These are phyloP conservation scores for Hycleus phaleratus DNA, from an alignment of 1,140 invertebrate genomes.

Conservation along the genomic window DNA sequence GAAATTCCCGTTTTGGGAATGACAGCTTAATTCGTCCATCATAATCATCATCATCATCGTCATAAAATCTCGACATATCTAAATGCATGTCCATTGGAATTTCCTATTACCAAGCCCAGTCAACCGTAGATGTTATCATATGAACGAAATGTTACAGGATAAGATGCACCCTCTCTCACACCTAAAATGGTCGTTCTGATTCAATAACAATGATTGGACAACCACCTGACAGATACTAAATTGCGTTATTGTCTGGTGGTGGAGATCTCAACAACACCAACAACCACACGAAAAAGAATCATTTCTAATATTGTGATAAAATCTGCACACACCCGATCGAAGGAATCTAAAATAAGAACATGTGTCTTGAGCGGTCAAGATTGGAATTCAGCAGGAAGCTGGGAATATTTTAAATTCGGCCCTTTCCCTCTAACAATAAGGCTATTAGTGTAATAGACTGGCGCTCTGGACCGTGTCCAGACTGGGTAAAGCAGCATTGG, in stretches of 20 bases:
- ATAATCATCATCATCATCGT: too few relatives aligned
- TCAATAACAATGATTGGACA: slow-evolving; percentile 6
- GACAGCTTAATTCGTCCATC: too few relatives aligned
- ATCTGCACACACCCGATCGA: too few relatives aligned
- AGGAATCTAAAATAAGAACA: background rate
- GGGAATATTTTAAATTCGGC: slow-evolving; percentile 32
- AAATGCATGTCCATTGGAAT: slow-evolving; percentile 9
- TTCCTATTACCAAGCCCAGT: slow-evolving; percentile 11
- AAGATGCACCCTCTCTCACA: too few relatives aligned
- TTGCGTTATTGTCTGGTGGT: slow-evolving; percentile 5
- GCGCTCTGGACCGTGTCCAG: slow-evolving; percentile 37
- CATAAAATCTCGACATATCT: background rate
- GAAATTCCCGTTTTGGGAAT: too few relatives aligned
- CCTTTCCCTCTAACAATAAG: slow-evolving; percentile 32
- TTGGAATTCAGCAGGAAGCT: slow-evolving; percentile 16
- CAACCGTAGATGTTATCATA: slow-evolving; percentile 7
- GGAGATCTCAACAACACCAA: too few relatives aligned
- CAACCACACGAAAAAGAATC: too few relatives aligned
- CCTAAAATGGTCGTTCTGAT: too few relatives aligned
- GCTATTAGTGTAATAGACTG: slow-evolving; percentile 39
- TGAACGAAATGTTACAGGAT: background rate
- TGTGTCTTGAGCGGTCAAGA: slow-evolving; percentile 9
- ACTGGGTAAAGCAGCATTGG: slow-evolving; percentile 35
- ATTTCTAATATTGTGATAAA: too few relatives aligned
- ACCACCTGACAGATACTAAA: slow-evolving; percentile 16